These are phyloP conservation scores for Austrolebias charrua DNA, from an alignment of 2,797 vertebrate species.

Conservation along the genomic window DNA sequence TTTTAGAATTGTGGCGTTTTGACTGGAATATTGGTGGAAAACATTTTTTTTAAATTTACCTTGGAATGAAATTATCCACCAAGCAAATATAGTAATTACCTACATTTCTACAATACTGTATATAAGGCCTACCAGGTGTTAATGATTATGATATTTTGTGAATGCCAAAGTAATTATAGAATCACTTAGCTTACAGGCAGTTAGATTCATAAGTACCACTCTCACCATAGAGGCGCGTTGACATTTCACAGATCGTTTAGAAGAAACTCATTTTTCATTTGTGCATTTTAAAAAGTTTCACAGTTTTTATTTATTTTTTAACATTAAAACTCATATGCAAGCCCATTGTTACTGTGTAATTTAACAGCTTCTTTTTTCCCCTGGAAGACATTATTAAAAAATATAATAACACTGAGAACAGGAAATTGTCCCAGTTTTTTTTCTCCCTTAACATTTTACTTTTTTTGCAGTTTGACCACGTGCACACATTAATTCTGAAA, in stretches of 20 bases:
- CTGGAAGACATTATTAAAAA: background rate
- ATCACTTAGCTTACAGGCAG: conserved; percentile 29
- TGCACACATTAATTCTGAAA: conserved; percentile 45
- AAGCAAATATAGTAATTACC: conserved; percentile 28
- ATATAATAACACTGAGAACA: background rate
- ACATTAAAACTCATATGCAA: no score
- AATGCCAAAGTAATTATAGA: conserved; percentile 46
- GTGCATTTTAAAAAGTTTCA: background rate
- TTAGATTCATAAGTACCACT: conserved; percentile 41
- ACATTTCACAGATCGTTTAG: conserved; percentile 20
- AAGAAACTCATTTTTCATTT: conserved; percentile 12
- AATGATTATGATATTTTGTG: conserved; percentile 45
- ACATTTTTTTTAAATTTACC: background rate
- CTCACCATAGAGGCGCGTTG: conserved; percentile 26
- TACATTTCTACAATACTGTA: conserved; percentile 39
- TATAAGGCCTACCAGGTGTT: conserved; percentile 29
- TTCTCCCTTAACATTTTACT: conserved; percentile 18
- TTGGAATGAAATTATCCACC: conserved; percentile 9
- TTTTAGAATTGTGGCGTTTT: no score
- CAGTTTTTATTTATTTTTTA: no score
- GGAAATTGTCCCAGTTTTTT: conserved; percentile 6
- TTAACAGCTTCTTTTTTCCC: no score
- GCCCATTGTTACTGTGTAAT: no score
- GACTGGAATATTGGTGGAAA: no score
- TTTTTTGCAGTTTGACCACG: conserved; percentile 38